Conservation (phyloP, 2,888 invertebrate species). For the Caenorhabditis imperialis region DNA sequence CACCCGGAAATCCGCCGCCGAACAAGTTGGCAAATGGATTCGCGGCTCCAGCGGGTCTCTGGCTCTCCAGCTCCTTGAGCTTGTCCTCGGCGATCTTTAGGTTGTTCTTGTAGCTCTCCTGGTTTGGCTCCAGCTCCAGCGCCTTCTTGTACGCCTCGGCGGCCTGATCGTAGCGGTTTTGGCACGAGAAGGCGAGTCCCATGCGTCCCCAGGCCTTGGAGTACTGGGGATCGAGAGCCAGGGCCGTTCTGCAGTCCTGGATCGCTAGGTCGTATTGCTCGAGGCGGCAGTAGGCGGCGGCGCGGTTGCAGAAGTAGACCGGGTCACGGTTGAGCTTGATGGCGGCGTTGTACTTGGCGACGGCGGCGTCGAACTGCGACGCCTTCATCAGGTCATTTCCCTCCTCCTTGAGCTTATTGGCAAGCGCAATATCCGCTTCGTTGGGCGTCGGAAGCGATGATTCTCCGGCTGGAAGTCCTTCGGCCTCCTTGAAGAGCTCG, state of each 20-base stretch:
- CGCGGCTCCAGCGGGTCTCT: slow-evolving; percentile 15
- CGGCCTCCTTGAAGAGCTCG: slow-evolving; percentile 80
- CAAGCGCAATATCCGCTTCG: slow-evolving; percentile 81
- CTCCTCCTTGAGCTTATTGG: slow-evolving; percentile 89
- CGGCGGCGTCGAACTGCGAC: slow-evolving; percentile 86
- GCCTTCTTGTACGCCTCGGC: slow-evolving; percentile 90
- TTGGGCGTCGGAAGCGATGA: slow-evolving; percentile 72
- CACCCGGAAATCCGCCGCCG: slow-evolving; percentile 57
- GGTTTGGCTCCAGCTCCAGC: slow-evolving; percentile 90
- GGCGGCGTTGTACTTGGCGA: slow-evolving; percentile 89
- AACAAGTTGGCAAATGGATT: slow-evolving; percentile 63
- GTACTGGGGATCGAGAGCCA: slow-evolving; percentile 90
- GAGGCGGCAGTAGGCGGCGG: slow-evolving; percentile 93
- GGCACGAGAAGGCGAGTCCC: slow-evolving; percentile 86
- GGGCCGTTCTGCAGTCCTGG: slow-evolving; percentile 90
- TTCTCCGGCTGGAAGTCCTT: slow-evolving; percentile 69
- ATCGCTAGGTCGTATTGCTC: slow-evolving; percentile 89
- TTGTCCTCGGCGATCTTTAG: slow-evolving; percentile 85
- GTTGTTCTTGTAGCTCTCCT: slow-evolving; percentile 90
- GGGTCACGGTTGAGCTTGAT: slow-evolving; percentile 89
- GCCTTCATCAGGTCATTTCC: slow-evolving; percentile 85
- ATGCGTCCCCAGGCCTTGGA: slow-evolving; percentile 83
- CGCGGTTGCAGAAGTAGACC: slow-evolving; percentile 94
- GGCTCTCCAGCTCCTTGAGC: slow-evolving; percentile 77
- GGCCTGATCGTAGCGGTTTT: slow-evolving; percentile 89